A percentile compares a stretch with the other conserved stretches of the same genome.
Evolutionary conservation across 2,113 vertebrate species (phyloP).

Genomic region (Dicaeum eximium): DNA sequence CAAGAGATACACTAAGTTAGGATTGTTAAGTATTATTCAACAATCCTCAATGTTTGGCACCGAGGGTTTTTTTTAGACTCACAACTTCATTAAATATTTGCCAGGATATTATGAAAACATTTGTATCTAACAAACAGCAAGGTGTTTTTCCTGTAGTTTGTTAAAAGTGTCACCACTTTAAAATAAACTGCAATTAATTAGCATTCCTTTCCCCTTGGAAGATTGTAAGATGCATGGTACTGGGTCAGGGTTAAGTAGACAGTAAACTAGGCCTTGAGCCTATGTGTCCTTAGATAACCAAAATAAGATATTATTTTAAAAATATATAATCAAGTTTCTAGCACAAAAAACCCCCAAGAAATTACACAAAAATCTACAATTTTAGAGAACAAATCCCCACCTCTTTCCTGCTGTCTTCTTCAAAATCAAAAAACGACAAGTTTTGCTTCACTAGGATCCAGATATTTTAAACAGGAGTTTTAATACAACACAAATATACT

Average conservation of each 20-base stretch:
- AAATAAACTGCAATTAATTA: background rate
- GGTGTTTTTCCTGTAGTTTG: background rate
- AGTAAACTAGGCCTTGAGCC: background rate
- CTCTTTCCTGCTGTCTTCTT: background rate
- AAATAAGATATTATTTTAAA: background rate
- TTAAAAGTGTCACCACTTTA: background rate
- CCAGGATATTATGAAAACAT: background rate
- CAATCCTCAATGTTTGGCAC: background rate
- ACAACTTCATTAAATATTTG: background rate
- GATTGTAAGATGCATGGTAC: background rate
- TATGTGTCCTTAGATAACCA: background rate
- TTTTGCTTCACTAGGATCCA: background rate
- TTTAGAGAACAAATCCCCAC: background rate
- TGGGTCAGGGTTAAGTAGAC: background rate
- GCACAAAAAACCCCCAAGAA: background rate
- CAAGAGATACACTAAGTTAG: background rate
- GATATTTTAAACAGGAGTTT: background rate
- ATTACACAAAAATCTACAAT: background rate
- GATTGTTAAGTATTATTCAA: background rate
- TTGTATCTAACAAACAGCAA: background rate
- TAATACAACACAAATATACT: background rate
- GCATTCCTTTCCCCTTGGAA: background rate
- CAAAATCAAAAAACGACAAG: background rate
- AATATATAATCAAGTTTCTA: background rate
- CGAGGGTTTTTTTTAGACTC: accelerated